Percentiles rank a stretch among this genome's conserved stretches.
Evolutionary conservation across 1,140 invertebrate genomes (phyloP).

Genomic region (Lasioglossum baleicum): DNA sequence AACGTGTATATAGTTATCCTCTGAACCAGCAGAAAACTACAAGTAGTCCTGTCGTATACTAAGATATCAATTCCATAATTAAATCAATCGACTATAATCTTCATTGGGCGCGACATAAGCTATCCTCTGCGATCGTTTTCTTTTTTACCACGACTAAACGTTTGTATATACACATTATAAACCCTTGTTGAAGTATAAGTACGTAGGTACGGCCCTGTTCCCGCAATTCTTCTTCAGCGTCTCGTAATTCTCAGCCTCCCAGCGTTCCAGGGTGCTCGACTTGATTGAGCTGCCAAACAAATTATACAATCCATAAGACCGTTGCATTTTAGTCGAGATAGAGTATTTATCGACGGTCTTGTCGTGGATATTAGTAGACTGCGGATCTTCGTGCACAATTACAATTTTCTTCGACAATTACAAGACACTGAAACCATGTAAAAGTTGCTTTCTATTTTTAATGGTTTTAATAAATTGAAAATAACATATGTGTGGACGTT

Average conservation of each 20-base stretch:
- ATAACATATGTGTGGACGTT: no score
- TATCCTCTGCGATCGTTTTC: background rate
- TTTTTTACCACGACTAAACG: conserved; percentile 25
- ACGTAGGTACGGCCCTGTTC: conserved; percentile 82
- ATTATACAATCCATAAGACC: background rate
- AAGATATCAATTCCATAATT: conserved; percentile 29
- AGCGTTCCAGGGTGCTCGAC: conserved; percentile 84
- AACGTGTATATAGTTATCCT: conserved; percentile 9
- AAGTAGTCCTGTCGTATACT: background rate
- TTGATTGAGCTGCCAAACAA: conserved; percentile 81
- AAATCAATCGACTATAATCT: background rate
- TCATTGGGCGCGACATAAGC: conserved; percentile 21
- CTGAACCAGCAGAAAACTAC: conserved; percentile 53
- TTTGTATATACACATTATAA: conserved; percentile 80
- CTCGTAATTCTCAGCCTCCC: conserved; percentile 86
- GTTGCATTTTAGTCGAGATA: no score
- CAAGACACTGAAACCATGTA: no score
- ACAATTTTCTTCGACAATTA: no score
- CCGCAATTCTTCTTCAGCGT: conserved; percentile 84
- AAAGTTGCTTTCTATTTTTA: no score
- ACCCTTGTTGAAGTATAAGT: conserved; percentile 91
- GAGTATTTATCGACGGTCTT: background rate
- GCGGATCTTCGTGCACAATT: no score
- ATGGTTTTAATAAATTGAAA: no score
- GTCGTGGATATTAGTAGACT: no score